Evolutionary conservation across 2,888 invertebrate genomes (phyloP), one percentile per base, ranked within the genome.

Genomic region (Drosophila aldrichi): DNA sequence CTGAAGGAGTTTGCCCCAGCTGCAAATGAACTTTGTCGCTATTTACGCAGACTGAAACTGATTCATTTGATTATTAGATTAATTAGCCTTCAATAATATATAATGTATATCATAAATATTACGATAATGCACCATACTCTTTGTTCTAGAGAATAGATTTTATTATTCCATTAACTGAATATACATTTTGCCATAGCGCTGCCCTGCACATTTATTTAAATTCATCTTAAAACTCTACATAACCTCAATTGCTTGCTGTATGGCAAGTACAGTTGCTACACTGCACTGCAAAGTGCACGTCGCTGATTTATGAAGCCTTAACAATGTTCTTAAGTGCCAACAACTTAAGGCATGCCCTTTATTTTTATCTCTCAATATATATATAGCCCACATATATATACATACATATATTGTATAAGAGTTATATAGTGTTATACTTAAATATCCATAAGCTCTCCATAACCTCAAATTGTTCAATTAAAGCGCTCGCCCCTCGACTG

Each of bases 391-490:
- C 6, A 36, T 49, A 32, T 34, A 51, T 7, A 52, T 36, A 36
- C 38, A 38, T 34, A 51, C 14, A 52, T 36, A 36, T 52, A 38
- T 38, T n/a, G 20, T 38, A 8, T 14, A 5, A 44, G 18, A 51
- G 9, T 48, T 32, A 32, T n/a, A 20, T 40, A 20, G 32, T 34
- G 44, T n/a, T 22, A 46, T 57, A 52, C 51, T 52, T 52, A 56
- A 43, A 43, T 43, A 38, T 36, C 58, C 25, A 57, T 59, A 43
- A 44, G 43, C 32, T 43, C 18, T 10, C 32, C 16, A 38, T 44
- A 67, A 56, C 49, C 51, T 60, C 61, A 77, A 75, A 66, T 76
- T 60, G 63, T 66, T 73, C 52, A 76, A 70, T 75, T 75, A 67
- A 51, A 55, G 61, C 49, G 29, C 36, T 32, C 32, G 32, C 32